Evolutionary conservation across 2,888 invertebrate genomes (phyloP).

Genomic region (Phrixothrix hirtus): DNA sequence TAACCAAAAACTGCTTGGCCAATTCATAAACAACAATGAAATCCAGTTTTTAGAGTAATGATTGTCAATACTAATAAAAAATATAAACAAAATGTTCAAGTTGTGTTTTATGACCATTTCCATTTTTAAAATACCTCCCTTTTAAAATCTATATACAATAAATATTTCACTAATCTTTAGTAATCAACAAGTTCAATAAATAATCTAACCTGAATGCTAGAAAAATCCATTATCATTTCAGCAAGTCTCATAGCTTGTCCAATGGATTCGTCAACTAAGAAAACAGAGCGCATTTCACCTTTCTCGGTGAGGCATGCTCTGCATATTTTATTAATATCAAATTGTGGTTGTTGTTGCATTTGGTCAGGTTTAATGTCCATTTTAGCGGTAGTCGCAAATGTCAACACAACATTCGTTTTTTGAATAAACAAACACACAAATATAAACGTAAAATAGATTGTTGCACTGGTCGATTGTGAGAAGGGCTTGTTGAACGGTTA

Average conservation of each 20-base stretch:
- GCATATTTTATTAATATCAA: constrained; percentile 57
- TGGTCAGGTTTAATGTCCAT: constrained; percentile 51
- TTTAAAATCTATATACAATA: too few species aligned
- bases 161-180: neutral
- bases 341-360: constrained; percentile 40
- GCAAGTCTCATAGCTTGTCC: constrained; percentile 54
- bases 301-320: constrained; percentile 56
- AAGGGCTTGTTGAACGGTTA: constrained; percentile 29
- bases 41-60: too few species aligned
- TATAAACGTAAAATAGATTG: constrained; percentile 53
- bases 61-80: too few species aligned
- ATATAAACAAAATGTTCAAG: too few species aligned
- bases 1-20: too few species aligned
- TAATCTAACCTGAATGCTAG: constrained; percentile 52
- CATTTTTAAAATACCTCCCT: too few species aligned
- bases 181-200: neutral
- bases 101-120: too few species aligned
- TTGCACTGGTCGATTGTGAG: constrained; percentile 59
- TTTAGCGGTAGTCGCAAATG: constrained; percentile 31
- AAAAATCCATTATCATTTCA: constrained; percentile 57
- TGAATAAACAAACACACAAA: constrained; percentile 50
- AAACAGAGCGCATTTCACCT: constrained; percentile 57
- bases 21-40: too few species aligned
- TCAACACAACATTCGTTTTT: constrained; percentile 41
- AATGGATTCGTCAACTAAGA: constrained; percentile 52